These are phyloP conservation scores for Drosophila willistoni DNA, from an alignment of 1,140 invertebrate genomes.

Conservation along the genomic window DNA sequence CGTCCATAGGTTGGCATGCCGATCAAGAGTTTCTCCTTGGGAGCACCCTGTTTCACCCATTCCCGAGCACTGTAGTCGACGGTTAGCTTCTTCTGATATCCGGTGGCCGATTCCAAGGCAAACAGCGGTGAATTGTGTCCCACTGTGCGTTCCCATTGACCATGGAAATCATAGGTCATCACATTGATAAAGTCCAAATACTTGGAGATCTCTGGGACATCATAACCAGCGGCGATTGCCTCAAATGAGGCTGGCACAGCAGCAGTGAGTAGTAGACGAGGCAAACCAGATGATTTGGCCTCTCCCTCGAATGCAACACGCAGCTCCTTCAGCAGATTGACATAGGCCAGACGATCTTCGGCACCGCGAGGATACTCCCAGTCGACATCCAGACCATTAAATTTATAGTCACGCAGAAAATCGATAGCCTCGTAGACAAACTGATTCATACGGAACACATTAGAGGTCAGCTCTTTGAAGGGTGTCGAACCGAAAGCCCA, in stretches of 20 bases:
- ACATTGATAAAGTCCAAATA: constrained; percentile 97
- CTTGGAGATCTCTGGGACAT: constrained; percentile 96
- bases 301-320: constrained; percentile 95
- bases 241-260: constrained; percentile 96
- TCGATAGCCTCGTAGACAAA: constrained; percentile 97
- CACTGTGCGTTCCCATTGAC: constrained; percentile 95
- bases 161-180: constrained; percentile 98
- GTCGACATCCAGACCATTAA: constrained; percentile 96
- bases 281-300: constrained; percentile 90
- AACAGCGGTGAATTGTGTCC: constrained; percentile 96
- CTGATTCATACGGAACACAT: constrained; percentile 96
- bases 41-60: constrained; percentile 97
- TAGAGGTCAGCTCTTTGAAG: constrained; percentile 95
- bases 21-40: constrained; percentile 97
- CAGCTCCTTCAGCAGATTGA: constrained; percentile 90
- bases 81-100: constrained; percentile 95
- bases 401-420: constrained; percentile 94
- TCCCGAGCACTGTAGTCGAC: constrained; percentile 95
- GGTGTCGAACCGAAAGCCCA: constrained; percentile 97
- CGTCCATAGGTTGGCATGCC: constrained; percentile 98
- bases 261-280: constrained; percentile 92
- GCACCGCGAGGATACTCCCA: constrained; percentile 97
- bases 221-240: constrained; percentile 96
- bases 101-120: constrained; percentile 93
- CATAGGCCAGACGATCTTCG: constrained; percentile 92